Evolutionary conservation across 1,140 invertebrate species (phyloP), one percentile per base, ranked within the genome.

Genomic region (Euschistus heros): DNA sequence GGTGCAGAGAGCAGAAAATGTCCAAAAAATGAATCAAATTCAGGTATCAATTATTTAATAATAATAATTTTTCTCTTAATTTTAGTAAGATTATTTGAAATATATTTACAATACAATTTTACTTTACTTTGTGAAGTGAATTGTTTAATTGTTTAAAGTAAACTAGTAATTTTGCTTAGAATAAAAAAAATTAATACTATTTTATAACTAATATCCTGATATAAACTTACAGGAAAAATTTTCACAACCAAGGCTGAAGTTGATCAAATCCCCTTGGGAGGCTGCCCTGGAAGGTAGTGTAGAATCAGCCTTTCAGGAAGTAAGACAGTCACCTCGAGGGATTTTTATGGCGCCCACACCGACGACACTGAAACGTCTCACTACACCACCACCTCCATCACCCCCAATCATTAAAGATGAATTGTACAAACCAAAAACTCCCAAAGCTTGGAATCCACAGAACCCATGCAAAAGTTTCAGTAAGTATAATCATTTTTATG

Each of bases 181-280:
- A 44, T 44, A 17, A 10, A 44, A 44, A 10, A 17, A 7, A 44
- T 44, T 44, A 44, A 10, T 44, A 10, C 17, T 10, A 44, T 44
- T 44, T 7, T 17, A 44, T 44, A 44, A 10, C 7, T 44, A 10
- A 44, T 44, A 10, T 10, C 42, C 7, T 44, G 17, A 10, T 44
- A 44, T 7, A 10, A 44, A 44, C 17, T 44, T 44, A 10, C 72
- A 84, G 77, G 81, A 85, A 69, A 76, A 80, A 68, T 83, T 83
- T 70, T 75, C 74, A 44, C 79, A 82, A 62, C 80, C 82, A 2
- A 77, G 80, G 52, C 66, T 86, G 4, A 81, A 84, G 67, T 72
- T 86, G 17, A 72, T 86, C 0, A 82, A 85, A 74, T 83, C 84
- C 0, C 86, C 86, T 0, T 88, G 86, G 86, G 83, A 88, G 69